phyloP scores from a whole-genome alignment of 1,140 invertebrate species.

The Patella vulgata region DNA sequence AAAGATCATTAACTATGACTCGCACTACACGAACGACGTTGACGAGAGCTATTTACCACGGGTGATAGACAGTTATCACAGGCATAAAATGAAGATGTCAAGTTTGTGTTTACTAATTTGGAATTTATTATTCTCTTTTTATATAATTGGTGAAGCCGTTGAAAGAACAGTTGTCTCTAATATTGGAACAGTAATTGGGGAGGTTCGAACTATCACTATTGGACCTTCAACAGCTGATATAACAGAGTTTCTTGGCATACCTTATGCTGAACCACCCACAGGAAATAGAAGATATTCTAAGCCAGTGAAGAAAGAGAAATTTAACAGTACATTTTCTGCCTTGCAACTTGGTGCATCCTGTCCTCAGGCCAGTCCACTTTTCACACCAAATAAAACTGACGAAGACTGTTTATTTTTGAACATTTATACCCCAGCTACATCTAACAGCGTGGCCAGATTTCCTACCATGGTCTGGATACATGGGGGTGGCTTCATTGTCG shows the following conservation, averaged over 20 bases:
- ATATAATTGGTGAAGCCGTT: too few species aligned
- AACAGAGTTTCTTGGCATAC: slow-evolving; percentile 76
- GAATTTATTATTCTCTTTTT: too few species aligned
- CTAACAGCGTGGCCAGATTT: slow-evolving; percentile 66
- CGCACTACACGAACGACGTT: too few species aligned
- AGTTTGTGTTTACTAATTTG: too few species aligned
- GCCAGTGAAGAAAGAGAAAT: slow-evolving; percentile 76
- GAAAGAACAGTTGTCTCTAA: too few species aligned
- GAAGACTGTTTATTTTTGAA: slow-evolving; percentile 52
- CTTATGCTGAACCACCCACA: slow-evolving; percentile 89
- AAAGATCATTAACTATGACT: too few species aligned
- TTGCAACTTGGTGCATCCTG: slow-evolving; percentile 86
- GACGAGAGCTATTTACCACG: too few species aligned
- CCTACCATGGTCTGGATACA: slow-evolving; percentile 42
- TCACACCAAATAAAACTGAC: slow-evolving; percentile 8
- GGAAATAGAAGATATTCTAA: slow-evolving; percentile 87
- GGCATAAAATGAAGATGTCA: too few species aligned
- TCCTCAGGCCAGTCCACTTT: slow-evolving; percentile 77
- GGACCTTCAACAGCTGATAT: too few species aligned
- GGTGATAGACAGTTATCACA: too few species aligned
- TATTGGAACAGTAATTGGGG: too few species aligned
- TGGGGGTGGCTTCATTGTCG: slow-evolving; percentile 22
- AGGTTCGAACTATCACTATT: too few species aligned
- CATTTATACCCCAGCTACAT: slow-evolving; percentile 71
- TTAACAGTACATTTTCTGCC: slow-evolving; percentile 75